Evolutionary conservation across 2,888 invertebrate species (phyloP).

Genomic region (Orthosia incerta): DNA sequence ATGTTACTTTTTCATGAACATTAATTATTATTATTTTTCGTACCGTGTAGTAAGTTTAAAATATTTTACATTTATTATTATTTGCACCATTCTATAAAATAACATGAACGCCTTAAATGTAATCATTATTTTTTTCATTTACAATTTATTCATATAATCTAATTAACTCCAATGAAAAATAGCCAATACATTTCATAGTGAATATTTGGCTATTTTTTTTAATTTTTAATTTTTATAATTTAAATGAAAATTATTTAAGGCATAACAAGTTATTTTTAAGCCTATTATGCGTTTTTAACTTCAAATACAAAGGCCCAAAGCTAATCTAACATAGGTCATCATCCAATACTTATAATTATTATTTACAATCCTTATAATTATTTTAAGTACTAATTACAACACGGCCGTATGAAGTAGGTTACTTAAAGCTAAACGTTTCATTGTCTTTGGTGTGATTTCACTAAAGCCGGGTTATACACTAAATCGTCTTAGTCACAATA

Average conservation of each 20-base stretch:
- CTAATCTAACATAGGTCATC: conserved; percentile 15
- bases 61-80: conserved; percentile 58
- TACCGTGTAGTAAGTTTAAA: conserved; percentile 36
- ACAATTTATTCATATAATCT: not conserved
- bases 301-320: conserved; percentile 37
- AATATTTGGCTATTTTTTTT: not conserved
- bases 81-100: conserved; percentile 52
- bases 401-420: conserved; percentile 50
- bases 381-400: conserved; percentile 56
- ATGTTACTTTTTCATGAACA: not conserved
- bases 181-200: not conserved
- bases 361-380: conserved; percentile 56
- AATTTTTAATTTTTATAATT: not conserved
- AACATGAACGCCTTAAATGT: conserved; percentile 41
- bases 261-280: conserved; percentile 29
- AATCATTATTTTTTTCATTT: not conserved
- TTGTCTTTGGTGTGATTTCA: conserved; percentile 77
- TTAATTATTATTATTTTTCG: not conserved
- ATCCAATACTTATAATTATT: conserved; percentile 11
- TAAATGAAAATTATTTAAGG: conserved; percentile 20
- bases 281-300: conserved; percentile 35
- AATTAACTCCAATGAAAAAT: not conserved
- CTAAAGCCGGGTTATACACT: conserved; percentile 89
- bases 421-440: conserved; percentile 59
- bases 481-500: conserved; percentile 90